Conservation (phyloP, 2,113 vertebrate species). For the Nematolebias whitei region DNA sequence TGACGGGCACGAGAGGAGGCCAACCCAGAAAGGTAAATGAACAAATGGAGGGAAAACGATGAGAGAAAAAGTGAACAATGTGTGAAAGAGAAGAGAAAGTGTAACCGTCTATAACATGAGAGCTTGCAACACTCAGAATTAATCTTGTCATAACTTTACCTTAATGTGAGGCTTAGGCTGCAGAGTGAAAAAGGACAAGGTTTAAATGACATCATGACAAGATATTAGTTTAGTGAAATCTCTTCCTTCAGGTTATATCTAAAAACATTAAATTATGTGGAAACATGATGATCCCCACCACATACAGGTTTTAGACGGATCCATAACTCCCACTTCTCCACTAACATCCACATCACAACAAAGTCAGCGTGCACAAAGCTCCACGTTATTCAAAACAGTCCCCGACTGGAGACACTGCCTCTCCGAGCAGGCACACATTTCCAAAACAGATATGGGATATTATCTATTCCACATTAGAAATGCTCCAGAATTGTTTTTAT, state of each 20-base stretch:
- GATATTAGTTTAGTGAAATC: constrained; percentile 43
- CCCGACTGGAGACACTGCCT: constrained; percentile 45
- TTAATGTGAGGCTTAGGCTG: constrained; percentile 33
- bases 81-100: constrained; percentile 38
- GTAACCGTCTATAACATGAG: too few species aligned
- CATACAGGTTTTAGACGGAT: constrained; percentile 53
- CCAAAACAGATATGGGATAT: constrained; percentile 65
- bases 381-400: constrained; percentile 68
- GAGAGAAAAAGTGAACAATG: constrained; percentile 5
- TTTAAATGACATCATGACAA: constrained; percentile 65
- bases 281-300: constrained; percentile 40
- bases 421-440: constrained; percentile 48
- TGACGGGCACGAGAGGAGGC: constrained; percentile 12
- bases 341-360: constrained; percentile 65
- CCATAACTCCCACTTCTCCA: constrained; percentile 38
- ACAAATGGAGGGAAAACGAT: constrained; percentile 33
- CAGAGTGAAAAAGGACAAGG: constrained; percentile 31
- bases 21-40: constrained; percentile 27
- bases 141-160: constrained; percentile 36
- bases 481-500: constrained; percentile 13
- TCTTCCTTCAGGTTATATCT: constrained; percentile 39
- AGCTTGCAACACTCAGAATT: constrained; percentile 5
- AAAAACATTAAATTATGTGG: constrained; percentile 32
- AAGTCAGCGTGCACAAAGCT: constrained; percentile 41
- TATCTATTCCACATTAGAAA: constrained; percentile 56